Evolutionary conservation across 1,140 invertebrate genomes (phyloP), one percentile per base, ranked within the genome.

Genomic region (Heterodera carotae): DNA sequence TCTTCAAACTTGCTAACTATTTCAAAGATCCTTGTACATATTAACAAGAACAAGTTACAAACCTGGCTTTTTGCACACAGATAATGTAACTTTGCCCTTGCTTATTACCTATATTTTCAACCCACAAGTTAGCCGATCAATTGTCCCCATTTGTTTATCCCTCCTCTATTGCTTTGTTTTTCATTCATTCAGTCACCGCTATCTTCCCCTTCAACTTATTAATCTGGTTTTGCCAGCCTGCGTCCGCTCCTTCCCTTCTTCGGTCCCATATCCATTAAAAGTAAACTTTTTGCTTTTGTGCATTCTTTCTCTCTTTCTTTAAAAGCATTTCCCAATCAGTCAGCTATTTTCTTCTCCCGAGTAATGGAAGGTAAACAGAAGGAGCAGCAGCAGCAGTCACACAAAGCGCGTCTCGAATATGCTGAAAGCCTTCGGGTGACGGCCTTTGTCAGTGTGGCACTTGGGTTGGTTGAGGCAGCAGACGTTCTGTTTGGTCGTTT

Each of bases 371-470:
- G 33, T 6, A 22, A 34, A 34, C 15, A 15, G 1, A 34, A 34
- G n/a, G 22, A 29, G 18, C 62, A 12, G 31, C 27, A 66, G 62
- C 62, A 6, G 62, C 62, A n/a, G 62, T 66, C 8, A 22, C 62
- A 34, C 62, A 34, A 34, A 66, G 29, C 22, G 31, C 62, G 62
- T 31, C 62, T 29, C 27, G 62, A 66, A 66, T 74, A 74, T 34
- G 71, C 71, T 7, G 56, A 74, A 12, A 33, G 5, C 10, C 25
- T 74, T n/a, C 66, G 39, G n/a, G 64, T 36, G 27, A 74, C 64
- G 22, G 22, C 71, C 5, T 74, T 74, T 34, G 36, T 60, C 36
- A 74, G 71, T 34, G 71, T 73, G 22, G 25, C 71, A 29, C 33
- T 73, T 31, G 71, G 71, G 71, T 73, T 15, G 29, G 29, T 59